A percentile compares a stretch with the other conserved stretches of the same genome.
Conservation (phyloP, 2,113 vertebrate genomes). For the Salminus brasiliensis region DNA sequence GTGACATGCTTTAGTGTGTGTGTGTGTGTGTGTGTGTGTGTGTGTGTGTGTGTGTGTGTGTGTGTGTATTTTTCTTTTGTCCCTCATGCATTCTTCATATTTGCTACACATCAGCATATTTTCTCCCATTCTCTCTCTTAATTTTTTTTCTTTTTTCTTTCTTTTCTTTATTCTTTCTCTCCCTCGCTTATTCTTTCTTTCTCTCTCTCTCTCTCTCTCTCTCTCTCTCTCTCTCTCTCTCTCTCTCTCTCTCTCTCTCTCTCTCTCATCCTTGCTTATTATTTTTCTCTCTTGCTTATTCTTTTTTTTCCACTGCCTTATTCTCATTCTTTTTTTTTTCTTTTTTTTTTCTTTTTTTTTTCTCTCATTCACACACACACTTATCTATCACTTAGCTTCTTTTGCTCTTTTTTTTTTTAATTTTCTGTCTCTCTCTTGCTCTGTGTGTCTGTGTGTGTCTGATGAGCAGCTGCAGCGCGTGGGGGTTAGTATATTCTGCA, state of each 20-base stretch:
- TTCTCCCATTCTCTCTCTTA: background rate
- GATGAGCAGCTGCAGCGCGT: background rate
- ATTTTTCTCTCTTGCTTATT: background rate
- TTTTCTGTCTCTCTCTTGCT: background rate
- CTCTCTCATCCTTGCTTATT: background rate
- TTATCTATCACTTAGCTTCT: no score
- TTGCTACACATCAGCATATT: no score
- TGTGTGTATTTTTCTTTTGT: no score
- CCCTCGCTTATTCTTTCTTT: background rate
- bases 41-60: background rate
- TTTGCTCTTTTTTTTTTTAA: no score
- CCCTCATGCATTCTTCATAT: background rate
- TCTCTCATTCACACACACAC: no score
- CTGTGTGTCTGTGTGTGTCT: background rate
- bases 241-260: background rate
- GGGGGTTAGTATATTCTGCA: conserved; percentile 4
- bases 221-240: background rate
- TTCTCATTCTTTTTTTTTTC: no score
- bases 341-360: no score
- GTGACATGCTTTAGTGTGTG: conserved; percentile 29
- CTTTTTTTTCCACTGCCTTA: no score
- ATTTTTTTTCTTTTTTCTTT: background rate
- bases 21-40: conserved; percentile 24
- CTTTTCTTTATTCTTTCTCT: background rate
- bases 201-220: background rate